Evolutionary conservation across 2,113 vertebrate species (phyloP).

Genomic region (Xiphophorus hellerii): DNA sequence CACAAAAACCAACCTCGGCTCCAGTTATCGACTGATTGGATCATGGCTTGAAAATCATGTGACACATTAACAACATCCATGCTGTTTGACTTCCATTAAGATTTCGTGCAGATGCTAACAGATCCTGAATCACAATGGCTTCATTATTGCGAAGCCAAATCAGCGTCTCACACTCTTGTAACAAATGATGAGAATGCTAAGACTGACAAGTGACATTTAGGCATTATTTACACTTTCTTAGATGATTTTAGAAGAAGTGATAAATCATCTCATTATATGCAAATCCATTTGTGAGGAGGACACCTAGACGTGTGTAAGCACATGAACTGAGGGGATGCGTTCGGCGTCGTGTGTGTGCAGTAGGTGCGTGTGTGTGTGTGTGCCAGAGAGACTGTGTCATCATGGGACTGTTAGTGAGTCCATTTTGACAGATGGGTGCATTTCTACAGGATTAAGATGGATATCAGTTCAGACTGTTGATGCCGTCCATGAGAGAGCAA

Average conservation of each 20-base stretch:
- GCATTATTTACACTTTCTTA: conserved; percentile 44
- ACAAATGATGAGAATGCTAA: conserved; percentile 67
- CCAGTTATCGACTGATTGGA: conserved; percentile 40
- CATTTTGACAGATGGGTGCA: conserved; percentile 60
- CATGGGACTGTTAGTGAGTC: conserved; percentile 50
- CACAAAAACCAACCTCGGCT: conserved; percentile 36
- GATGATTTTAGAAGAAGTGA: conserved; percentile 49
- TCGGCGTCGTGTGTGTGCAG: not conserved
- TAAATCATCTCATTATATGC: conserved; percentile 70
- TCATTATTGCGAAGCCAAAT: conserved; percentile 67
- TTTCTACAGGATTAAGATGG: conserved; percentile 60
- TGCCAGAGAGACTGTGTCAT: conserved; percentile 36
- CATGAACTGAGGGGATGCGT: conserved; percentile 11
- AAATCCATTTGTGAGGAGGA: conserved; percentile 43
- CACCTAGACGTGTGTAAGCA: conserved; percentile 19
- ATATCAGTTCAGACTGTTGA: conserved; percentile 46
- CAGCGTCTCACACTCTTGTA: conserved; percentile 50
- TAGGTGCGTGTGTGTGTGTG: conserved; percentile 11
- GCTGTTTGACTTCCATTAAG: conserved; percentile 59
- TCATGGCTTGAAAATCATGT: conserved; percentile 71
- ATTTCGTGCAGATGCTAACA: conserved; percentile 52
- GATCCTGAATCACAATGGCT: conserved; percentile 66
- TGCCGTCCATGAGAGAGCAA: conserved; percentile 28
- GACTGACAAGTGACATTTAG: conserved; percentile 72
- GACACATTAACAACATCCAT: conserved; percentile 67